Percentiles rank a stretch among this genome's conserved stretches.
These are phyloP conservation scores for Syngnathus floridae DNA, from an alignment of 2,113 vertebrate species.

Conservation along the genomic window DNA sequence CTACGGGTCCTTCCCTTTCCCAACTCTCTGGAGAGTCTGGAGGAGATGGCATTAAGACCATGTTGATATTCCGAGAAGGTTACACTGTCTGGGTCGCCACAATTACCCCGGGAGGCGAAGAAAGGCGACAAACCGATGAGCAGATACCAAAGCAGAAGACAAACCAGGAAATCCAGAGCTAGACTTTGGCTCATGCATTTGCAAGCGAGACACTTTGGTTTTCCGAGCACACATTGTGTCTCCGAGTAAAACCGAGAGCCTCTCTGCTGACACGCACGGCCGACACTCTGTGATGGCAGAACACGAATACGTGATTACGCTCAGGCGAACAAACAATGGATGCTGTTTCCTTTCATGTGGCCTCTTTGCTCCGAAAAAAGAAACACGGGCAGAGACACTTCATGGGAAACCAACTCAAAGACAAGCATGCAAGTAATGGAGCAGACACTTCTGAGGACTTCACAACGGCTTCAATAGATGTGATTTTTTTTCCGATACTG, in stretches of 20 bases:
- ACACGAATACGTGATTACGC: conserved; percentile 27
- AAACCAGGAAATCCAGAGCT: conserved; percentile 8
- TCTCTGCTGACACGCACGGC: conserved; percentile 9
- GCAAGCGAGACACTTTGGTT: conserved; percentile 32
- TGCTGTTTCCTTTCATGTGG: conserved; percentile 8
- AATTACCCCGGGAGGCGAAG: conserved; percentile 15
- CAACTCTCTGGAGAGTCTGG: conserved; percentile 26
- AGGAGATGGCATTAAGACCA: conserved; percentile 22
- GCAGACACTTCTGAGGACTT: background rate
- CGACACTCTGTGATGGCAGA: conserved; percentile 9
- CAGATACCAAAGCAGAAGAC: background rate
- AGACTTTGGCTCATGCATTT: conserved; percentile 35
- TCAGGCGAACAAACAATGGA: conserved; percentile 19
- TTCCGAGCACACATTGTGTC: conserved; percentile 25
- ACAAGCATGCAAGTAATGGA: background rate
- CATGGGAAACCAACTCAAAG: background rate
- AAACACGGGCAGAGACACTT: background rate
- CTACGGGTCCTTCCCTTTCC: background rate
- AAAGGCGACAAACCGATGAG: conserved; percentile 3
- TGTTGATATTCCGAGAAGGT: conserved; percentile 46
- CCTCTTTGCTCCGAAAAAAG: background rate
- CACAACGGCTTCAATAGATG: background rate
- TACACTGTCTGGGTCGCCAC: conserved; percentile 28
- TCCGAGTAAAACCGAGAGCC: conserved; percentile 13
- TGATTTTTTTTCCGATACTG: background rate